Evolutionary conservation across 2,113 vertebrate species (phyloP).

Genomic region (Heptranchias perlo): DNA sequence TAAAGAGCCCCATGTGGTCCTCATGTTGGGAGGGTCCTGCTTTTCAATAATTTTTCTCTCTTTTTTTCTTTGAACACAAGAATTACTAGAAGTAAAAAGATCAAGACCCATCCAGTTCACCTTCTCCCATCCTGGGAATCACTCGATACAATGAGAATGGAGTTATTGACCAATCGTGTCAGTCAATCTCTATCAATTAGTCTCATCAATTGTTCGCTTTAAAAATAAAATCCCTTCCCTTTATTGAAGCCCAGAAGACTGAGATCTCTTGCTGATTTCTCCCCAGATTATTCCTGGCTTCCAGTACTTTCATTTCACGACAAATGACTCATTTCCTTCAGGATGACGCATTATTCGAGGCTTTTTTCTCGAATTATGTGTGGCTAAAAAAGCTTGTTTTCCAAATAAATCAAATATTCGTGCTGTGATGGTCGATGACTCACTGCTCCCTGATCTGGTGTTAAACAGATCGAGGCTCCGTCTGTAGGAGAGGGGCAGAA

Average conservation of each 20-base stretch:
- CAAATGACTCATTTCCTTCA: not conserved
- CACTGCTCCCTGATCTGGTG: not conserved
- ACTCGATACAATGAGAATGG: too few relatives aligned
- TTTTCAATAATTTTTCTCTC: too few relatives aligned
- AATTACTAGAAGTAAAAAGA: too few relatives aligned
- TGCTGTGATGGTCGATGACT: not conserved
- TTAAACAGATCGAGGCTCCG: not conserved
- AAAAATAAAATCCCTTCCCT: not conserved
- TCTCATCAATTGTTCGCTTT: not conserved
- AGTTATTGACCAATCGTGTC: too few relatives aligned
- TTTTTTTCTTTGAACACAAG: too few relatives aligned
- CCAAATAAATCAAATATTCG: not conserved
- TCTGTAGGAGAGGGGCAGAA: not conserved
- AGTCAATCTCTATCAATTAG: not conserved
- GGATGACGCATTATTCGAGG: not conserved
- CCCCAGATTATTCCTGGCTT: not conserved
- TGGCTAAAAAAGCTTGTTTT: not conserved
- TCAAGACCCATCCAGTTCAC: too few relatives aligned
- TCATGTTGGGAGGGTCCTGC: too few relatives aligned
- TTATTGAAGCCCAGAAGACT: not conserved
- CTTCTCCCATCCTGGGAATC: too few relatives aligned
- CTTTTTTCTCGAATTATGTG: not conserved
- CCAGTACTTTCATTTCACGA: not conserved
- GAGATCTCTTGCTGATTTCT: not conserved
- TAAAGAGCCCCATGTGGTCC: too few relatives aligned